These are phyloP conservation scores for Eospalax fontanierii DNA, from an alignment of 2,797 vertebrate species.

Conservation along the genomic window DNA sequence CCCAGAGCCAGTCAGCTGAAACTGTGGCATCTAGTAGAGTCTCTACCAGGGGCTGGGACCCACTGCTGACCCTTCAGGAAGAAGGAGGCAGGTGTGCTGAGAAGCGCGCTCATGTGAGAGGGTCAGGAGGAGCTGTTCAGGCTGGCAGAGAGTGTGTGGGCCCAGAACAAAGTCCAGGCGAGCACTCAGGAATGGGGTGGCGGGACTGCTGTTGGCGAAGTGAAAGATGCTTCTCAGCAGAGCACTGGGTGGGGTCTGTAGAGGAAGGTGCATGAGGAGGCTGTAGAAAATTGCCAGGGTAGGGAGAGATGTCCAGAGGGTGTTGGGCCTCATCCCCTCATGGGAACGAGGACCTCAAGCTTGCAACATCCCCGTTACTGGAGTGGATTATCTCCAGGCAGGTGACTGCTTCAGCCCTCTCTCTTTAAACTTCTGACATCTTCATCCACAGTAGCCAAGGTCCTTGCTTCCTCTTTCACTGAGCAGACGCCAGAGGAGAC, in stretches of 20 bases:
- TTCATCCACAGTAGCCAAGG: no score
- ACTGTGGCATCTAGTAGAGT: background rate
- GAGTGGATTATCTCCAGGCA: background rate
- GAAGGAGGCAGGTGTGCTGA: background rate
- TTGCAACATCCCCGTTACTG: accelerated
- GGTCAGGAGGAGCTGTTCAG: background rate
- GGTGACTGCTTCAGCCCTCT: no score
- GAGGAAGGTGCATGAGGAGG: background rate
- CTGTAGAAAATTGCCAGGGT: background rate
- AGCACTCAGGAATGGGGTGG: accelerated
- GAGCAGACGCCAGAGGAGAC: background rate
- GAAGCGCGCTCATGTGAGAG: background rate
- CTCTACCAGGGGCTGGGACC: background rate
- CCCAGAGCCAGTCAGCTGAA: background rate
- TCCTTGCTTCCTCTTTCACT: constrained; percentile 1
- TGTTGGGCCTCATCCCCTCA: background rate
- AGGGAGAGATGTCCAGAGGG: background rate
- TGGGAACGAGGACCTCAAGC: accelerated
- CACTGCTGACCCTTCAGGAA: background rate
- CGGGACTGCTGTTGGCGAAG: background rate
- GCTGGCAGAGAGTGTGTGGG: background rate
- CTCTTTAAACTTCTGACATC: background rate
- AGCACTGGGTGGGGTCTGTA: background rate
- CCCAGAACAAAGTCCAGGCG: background rate
- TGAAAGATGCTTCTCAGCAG: background rate